Percentiles rank a stretch among this genome's conserved stretches.
phyloP scores from a whole-genome alignment of 1,140 invertebrate species.

The Drosophila pectinifera region DNA sequence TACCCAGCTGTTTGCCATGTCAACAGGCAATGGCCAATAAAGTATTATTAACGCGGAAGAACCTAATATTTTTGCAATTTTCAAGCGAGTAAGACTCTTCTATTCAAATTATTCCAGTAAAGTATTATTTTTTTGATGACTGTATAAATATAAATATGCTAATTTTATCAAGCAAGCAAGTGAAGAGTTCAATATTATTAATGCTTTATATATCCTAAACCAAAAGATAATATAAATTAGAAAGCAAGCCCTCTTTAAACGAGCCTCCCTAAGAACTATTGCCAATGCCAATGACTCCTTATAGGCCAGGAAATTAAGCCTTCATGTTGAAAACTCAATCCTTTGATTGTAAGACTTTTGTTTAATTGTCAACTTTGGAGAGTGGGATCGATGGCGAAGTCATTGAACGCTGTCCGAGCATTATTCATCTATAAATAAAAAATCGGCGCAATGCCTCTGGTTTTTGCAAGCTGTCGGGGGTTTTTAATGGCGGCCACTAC shows the following conservation, averaged over 20 bases:
- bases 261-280: no score
- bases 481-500: slow-evolving; percentile 68
- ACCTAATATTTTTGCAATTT: slow-evolving; percentile 8
- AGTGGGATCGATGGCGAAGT: slow-evolving; percentile 14
- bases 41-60: slow-evolving; percentile 33
- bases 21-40: slow-evolving; percentile 41
- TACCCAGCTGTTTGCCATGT: slow-evolving; percentile 13
- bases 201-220: no score
- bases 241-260: no score
- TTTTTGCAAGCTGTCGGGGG: slow-evolving; percentile 62
- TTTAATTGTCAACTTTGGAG: slow-evolving; percentile 10
- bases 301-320: no score
- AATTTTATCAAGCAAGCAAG: no score
- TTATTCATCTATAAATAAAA: slow-evolving; percentile 62
- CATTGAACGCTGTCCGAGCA: slow-evolving; percentile 49
- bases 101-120: not conserved
- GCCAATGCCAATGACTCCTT: no score
- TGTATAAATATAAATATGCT: no score
- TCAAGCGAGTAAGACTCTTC: not conserved
- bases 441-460: slow-evolving; percentile 36
- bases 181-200: no score
- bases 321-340: not conserved
- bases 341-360: not conserved
- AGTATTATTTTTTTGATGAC: not conserved
- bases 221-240: no score